phyloP scores from a whole-genome alignment of 2,113 vertebrate genomes.

The Mastomys coucha region DNA sequence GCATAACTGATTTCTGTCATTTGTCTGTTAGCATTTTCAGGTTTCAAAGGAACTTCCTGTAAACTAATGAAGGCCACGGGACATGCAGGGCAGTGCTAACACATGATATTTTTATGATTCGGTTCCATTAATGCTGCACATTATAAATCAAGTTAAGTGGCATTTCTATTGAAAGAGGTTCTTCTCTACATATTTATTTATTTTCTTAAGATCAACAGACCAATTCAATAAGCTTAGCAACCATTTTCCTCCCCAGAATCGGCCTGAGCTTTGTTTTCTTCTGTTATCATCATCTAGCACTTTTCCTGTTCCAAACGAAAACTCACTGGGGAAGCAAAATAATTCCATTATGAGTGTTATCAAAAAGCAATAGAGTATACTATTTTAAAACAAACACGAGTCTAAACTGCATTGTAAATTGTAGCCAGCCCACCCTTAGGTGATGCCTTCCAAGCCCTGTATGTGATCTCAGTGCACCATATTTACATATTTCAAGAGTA shows the following conservation, averaged over 20 bases:
- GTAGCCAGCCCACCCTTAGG: constrained; percentile 7
- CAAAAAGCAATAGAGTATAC: constrained; percentile 64
- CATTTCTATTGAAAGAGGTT: constrained; percentile 76
- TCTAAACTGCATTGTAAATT: constrained; percentile 58
- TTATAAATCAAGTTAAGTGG: constrained; percentile 87
- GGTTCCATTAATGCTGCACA: constrained; percentile 76
- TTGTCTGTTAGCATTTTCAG: constrained; percentile 66
- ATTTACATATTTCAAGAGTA: constrained; percentile 41
- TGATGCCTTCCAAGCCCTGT: constrained; percentile 54
- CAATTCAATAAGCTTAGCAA: constrained; percentile 65
- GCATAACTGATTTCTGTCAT: constrained; percentile 30
- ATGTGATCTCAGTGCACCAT: not conserved
- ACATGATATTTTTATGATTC: constrained; percentile 77
- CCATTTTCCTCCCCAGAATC: constrained; percentile 70
- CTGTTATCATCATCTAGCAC: constrained; percentile 71
- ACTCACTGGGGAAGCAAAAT: constrained; percentile 51
- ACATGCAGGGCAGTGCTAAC: not conserved
- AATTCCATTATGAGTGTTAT: constrained; percentile 73
- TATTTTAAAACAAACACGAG: constrained; percentile 67
- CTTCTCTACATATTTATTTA: constrained; percentile 72
- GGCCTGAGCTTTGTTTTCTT: constrained; percentile 78
- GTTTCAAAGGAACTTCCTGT: constrained; percentile 52
- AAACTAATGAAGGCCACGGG: constrained; percentile 75
- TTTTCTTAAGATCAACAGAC: constrained; percentile 69
- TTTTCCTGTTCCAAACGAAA: constrained; percentile 72